phyloP scores from a whole-genome alignment of 2,113 vertebrate genomes.

The Nycticorax nycticorax region DNA sequence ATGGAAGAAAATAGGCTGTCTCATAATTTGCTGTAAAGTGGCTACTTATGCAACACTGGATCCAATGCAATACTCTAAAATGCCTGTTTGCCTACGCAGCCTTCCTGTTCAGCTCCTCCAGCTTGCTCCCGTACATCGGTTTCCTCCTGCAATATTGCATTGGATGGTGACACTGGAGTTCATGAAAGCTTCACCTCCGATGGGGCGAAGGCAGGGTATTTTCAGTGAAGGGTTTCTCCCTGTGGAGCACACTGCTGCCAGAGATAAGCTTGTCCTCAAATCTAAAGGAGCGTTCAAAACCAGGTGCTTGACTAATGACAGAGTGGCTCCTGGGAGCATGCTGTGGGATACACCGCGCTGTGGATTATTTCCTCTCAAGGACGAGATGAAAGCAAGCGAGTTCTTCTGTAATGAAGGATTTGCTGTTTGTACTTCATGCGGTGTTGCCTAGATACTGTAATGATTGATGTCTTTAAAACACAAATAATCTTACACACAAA shows the following conservation, averaged over 20 bases:
- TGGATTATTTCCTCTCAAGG: not conserved
- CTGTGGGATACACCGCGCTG: not conserved
- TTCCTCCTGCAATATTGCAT: not conserved
- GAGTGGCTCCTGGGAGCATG: not conserved
- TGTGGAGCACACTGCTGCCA: not conserved
- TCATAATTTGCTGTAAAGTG: not conserved
- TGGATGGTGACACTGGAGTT: not conserved
- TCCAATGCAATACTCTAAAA: not conserved
- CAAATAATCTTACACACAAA: not conserved
- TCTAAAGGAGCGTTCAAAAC: not conserved
- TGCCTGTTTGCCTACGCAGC: not conserved
- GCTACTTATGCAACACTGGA: not conserved
- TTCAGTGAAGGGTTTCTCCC: not conserved
- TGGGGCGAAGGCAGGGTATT: not conserved
- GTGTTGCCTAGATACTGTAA: not conserved
- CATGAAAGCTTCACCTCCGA: rapidly evolving
- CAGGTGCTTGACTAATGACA: not conserved
- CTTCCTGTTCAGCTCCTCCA: not conserved
- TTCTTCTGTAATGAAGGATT: not conserved
- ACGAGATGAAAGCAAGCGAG: not conserved
- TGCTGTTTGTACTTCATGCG: not conserved
- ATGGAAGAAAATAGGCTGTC: not conserved
- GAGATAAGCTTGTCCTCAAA: not conserved
- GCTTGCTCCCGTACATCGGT: not conserved
- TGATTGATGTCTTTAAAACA: not conserved